A percentile compares a stretch with the other conserved stretches of the same genome.
Conservation (phyloP, 30 jellyfish, hydroid and myxozoan genomes). For the Hydractinia echinata region DNA sequence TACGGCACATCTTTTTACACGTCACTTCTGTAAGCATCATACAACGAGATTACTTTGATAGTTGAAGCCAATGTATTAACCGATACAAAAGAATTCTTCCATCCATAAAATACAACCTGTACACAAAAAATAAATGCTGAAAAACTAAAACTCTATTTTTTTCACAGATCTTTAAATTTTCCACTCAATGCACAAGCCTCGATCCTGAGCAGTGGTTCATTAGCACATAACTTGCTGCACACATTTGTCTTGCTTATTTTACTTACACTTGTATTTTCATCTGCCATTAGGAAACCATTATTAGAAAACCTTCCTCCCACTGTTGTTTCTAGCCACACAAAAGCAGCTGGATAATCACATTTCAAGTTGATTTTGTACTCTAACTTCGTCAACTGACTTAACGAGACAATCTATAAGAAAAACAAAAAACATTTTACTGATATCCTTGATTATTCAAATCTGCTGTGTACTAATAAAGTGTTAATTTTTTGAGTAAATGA, state of each 20-base stretch:
- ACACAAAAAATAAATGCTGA: too few relatives aligned
- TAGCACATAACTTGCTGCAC: too few relatives aligned
- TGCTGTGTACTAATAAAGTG: too few relatives aligned
- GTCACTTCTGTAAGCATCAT: background rate
- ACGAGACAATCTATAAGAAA: background rate
- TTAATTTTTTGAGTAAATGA: too few relatives aligned
- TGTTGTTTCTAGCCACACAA: constrained; percentile 66
- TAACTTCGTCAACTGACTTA: too few relatives aligned
- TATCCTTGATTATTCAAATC: too few relatives aligned
- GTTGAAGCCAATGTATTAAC: constrained; percentile 8
- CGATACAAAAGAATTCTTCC: too few relatives aligned
- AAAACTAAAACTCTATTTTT: too few relatives aligned
- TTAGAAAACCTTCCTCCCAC: constrained; percentile 60
- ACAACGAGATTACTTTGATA: constrained; percentile 5
- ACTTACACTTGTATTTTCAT: constrained; percentile 10
- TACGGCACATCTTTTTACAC: background rate
- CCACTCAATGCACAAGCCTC: too few relatives aligned
- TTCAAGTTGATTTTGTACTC: constrained; percentile 23
- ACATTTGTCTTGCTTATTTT: background rate
- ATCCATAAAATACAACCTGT: too few relatives aligned
- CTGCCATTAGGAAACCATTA: constrained; percentile 59
- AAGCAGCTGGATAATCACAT: constrained; percentile 65
- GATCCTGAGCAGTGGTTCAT: too few relatives aligned
- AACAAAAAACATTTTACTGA: background rate
- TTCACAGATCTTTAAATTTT: too few relatives aligned